Percentiles rank a stretch among this genome's conserved stretches.
These are phyloP conservation scores for Aleiodes sp. DNA, from an alignment of 1,140 invertebrate species.

Conservation along the genomic window DNA sequence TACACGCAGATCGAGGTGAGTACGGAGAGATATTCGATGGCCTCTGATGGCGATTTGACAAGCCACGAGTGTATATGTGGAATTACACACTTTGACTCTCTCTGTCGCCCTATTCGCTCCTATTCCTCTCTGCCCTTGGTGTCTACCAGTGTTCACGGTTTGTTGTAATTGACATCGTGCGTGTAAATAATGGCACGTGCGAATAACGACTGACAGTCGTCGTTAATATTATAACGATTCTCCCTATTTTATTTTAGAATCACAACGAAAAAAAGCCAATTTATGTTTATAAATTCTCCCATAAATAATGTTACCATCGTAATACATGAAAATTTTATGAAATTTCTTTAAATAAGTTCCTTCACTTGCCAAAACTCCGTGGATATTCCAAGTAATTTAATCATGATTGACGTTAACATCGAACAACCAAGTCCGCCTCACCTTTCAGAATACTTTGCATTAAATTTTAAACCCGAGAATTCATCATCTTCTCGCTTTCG, in stretches of 20 bases:
- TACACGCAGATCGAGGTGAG: constrained; percentile 24
- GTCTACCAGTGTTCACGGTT: constrained; percentile 9
- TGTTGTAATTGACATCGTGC: constrained; percentile 34
- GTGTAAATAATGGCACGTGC: constrained; percentile 39
- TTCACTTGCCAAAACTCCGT: no score
- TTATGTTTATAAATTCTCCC: neutral
- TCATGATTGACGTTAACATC: neutral
- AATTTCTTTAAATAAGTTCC: no score
- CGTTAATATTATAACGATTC: constrained; percentile 16
- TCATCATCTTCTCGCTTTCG: no score
- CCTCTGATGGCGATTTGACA: constrained; percentile 21
- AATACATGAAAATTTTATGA: neutral
- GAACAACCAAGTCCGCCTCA: neutral
- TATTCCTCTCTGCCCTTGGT: neutral
- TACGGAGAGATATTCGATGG: constrained; percentile 16
- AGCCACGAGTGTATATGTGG: constrained; percentile 7
- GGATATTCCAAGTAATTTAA: neutral
- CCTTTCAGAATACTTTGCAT: neutral
- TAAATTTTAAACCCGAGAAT: neutral
- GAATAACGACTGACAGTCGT: constrained; percentile 31
- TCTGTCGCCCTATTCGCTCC: neutral
- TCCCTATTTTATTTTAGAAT: neutral
- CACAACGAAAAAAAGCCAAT: neutral
- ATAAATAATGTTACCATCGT: neutral
- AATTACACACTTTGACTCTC: neutral